Evolutionary conservation across 64 coral and sea anemone genomes (phyloP), one percentile per base, ranked within the genome.

Genomic region (Orbicella faveolata): DNA sequence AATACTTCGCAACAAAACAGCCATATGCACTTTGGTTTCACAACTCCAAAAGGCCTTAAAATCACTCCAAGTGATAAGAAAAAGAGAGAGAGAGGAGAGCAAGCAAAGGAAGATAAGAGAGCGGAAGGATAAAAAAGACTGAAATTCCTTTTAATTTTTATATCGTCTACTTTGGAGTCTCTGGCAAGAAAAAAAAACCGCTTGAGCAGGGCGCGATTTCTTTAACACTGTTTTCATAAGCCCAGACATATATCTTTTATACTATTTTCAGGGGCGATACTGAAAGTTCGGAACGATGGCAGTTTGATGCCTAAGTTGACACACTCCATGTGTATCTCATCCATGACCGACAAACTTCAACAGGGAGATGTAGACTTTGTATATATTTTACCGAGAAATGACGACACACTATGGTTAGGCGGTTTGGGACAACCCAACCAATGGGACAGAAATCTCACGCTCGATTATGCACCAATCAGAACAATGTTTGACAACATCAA

Each of bases 401-500:
- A 87, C 68, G 23, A 87, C 23, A 48, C 34, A 34, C 12, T 87
- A 17, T 87, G 84, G 84, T 25, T 87, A 15, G 84, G 84, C 3
- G 84, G 84, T 48, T 51, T 87, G 18, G 84, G 75, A 2, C 67
- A 87, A 75, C 84, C 84, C 26, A 55, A 87, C 70, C 44, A 75
- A 52, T 74, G 67, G 36, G 84, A 87, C 55, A 19, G 4, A 54
- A 51, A 87, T 20, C 36, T 87, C 33, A 87, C 84, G 25, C 36
- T 87, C 13, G 36, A 75, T 61, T 77, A 77, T 79, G 19, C 34
- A 76, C 73, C 87, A 61, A 34, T 89, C 48, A 76, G 87, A 59
- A 61, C 12, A 36, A 89, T 89, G 87, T 79, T 89, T 63, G 53
- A 89, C 17, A 89, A 89, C 35, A 54, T 59, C 34, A 89, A 89